These are phyloP conservation scores for Prionailurus viverrinus DNA, from an alignment of 2,113 vertebrate species.

Conservation along the genomic window DNA sequence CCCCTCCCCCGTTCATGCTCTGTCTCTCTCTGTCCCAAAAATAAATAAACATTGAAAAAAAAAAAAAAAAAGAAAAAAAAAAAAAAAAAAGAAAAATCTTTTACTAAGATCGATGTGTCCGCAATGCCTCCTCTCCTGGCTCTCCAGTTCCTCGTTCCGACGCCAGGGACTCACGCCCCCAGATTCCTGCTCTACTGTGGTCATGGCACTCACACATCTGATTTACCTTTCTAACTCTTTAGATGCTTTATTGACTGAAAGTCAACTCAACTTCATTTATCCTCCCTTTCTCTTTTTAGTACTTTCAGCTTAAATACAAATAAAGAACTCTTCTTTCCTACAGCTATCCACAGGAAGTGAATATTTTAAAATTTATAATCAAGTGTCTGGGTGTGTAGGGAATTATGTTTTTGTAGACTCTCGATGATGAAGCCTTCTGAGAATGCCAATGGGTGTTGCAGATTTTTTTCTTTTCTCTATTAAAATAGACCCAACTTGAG, in stretches of 20 bases:
- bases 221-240: constrained; percentile 40
- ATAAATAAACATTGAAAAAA: too few species aligned
- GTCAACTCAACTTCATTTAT: constrained; percentile 45
- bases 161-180: background rate
- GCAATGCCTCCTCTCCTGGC: background rate
- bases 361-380: background rate
- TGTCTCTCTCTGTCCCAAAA: too few species aligned
- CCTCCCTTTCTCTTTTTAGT: constrained; percentile 55
- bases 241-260: background rate
- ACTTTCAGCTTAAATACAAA: constrained; percentile 49
- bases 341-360: constrained; percentile 24
- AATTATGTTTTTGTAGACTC: constrained; percentile 37
- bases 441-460: constrained; percentile 37
- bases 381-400: background rate
- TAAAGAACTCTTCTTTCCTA: constrained; percentile 62
- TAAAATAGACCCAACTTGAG: constrained; percentile 46
- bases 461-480: constrained; percentile 26
- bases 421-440: constrained; percentile 16
- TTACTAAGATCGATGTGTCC: background rate
- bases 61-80: too few species aligned
- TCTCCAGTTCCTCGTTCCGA: background rate
- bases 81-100: constrained; percentile 62
- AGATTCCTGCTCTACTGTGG: background rate
- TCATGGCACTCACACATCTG: constrained; percentile 27
- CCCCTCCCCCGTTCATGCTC: too few species aligned